phyloP scores from a whole-genome alignment of 2,797 vertebrate genomes.

The Bucorvus abyssinicus region DNA sequence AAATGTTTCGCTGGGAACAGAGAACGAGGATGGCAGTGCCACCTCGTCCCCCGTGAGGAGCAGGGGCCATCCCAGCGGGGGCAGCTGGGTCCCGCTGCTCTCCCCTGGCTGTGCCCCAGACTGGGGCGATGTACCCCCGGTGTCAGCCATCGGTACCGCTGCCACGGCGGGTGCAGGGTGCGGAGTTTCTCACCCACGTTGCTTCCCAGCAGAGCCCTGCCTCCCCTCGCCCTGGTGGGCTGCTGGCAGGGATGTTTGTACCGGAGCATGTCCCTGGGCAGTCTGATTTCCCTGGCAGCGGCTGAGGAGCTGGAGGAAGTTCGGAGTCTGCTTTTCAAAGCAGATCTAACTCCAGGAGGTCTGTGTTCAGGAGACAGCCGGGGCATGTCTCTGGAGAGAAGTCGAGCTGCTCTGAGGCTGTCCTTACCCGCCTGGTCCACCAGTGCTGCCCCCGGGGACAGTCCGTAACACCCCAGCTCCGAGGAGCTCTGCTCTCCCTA shows the following conservation, averaged over 20 bases:
- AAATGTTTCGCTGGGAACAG: constrained; percentile 39
- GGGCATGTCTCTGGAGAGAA: not conserved
- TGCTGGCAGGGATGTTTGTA: not conserved
- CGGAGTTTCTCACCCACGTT: not conserved
- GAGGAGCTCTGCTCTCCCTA: not conserved
- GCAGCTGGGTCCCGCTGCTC: not conserved
- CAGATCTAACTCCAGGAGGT: not conserved
- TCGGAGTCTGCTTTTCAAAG: not conserved
- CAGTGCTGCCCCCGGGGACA: not conserved
- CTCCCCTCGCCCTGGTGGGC: accelerated
- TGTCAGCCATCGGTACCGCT: not conserved
- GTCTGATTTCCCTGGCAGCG: not conserved
- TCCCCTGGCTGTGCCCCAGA: accelerated
- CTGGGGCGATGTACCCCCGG: accelerated
- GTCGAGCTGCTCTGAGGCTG: not conserved
- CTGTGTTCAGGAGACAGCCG: not conserved
- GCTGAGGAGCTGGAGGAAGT: not conserved
- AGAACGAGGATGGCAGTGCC: not conserved
- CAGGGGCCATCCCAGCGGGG: not conserved
- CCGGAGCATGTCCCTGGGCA: not conserved
- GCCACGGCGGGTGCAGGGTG: not conserved
- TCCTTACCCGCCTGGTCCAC: not conserved
- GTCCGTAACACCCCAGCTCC: accelerated
- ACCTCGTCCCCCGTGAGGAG: not conserved
- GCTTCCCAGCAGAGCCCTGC: not conserved